Conservation (phyloP, 1,140 invertebrate genomes). For the Atta texana region DNA sequence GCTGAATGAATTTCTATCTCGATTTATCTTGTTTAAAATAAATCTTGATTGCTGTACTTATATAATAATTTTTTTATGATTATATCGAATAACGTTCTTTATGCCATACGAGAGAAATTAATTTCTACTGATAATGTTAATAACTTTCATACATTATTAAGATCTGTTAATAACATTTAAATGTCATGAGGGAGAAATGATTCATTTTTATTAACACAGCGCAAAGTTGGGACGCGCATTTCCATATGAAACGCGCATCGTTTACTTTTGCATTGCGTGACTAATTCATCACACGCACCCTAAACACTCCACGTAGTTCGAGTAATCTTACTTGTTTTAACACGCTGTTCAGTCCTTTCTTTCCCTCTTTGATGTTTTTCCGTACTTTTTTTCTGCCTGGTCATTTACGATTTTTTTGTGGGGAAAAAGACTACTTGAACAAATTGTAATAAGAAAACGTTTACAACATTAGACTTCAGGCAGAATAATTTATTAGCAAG, state of each 20-base stretch:
- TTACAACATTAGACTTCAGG: neutral
- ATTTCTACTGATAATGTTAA: neutral
- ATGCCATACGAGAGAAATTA: neutral
- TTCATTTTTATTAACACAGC: constrained; percentile 32
- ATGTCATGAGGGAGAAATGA: constrained; percentile 10
- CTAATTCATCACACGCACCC: constrained; percentile 48
- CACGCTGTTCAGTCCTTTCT: neutral
- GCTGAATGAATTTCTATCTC: neutral
- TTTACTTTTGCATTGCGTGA: constrained; percentile 39
- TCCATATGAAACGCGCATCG: neutral
- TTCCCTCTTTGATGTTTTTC: constrained; percentile 18
- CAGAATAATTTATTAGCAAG: neutral
- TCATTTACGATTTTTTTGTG: constrained; percentile 32
- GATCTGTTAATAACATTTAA: constrained; percentile 4
- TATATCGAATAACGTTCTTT: neutral
- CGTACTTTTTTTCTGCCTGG: constrained; percentile 11
- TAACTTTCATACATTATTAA: constrained; percentile 1
- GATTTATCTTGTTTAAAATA: neutral
- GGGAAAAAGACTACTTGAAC: neutral
- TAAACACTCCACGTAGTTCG: neutral
- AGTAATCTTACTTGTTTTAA: constrained; percentile 35
- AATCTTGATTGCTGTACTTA: neutral
- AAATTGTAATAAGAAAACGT: neutral
- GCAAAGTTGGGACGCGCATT: neutral
- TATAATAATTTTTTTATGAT: neutral